Percentiles rank a stretch among this genome's conserved stretches.
Evolutionary conservation across 2,888 invertebrate genomes (phyloP).

Genomic region (Cyclophora punctaria): DNA sequence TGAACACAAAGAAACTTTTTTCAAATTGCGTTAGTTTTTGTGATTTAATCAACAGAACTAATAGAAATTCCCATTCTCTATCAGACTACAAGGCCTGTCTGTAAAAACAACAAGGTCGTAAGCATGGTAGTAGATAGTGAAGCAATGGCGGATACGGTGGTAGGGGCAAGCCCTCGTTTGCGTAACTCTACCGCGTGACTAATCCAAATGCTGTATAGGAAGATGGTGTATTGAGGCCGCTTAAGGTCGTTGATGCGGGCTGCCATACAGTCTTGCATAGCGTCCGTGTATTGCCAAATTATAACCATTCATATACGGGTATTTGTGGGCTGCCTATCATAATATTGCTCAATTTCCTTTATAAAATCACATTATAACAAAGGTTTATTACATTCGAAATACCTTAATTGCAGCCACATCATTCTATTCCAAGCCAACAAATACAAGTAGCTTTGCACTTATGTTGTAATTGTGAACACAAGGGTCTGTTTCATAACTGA

Average conservation of each 20-base stretch:
- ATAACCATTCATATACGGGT: conserved; percentile 11
- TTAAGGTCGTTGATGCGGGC: conserved; percentile 40
- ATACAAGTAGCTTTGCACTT: conserved; percentile 6
- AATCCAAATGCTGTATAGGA: conserved; percentile 37
- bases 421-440: background rate
- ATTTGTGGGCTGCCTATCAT: too few relatives aligned
- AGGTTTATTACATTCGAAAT: conserved; percentile 1
- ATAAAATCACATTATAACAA: too few relatives aligned
- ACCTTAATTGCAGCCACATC: background rate
- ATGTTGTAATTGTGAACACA: conserved; percentile 7
- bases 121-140: conserved; percentile 20
- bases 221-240: conserved; percentile 42
- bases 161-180: conserved; percentile 44
- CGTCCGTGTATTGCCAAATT: conserved; percentile 22
- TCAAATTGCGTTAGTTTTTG: background rate
- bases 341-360: too few relatives aligned
- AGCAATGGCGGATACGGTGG: conserved; percentile 34
- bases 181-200: conserved; percentile 43
- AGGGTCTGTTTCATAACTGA: conserved; percentile 8
- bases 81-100: conserved; percentile 11
- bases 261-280: conserved; percentile 5
- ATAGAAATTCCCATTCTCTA: conserved; percentile 4
- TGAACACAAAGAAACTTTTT: too few relatives aligned
- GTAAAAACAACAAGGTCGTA: conserved; percentile 20
- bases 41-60: conserved; percentile 4